A percentile compares a stretch with the other conserved stretches of the same genome.
Evolutionary conservation across 1,140 invertebrate genomes (phyloP).

Genomic region (Tyrophagus putrescentiae): DNA sequence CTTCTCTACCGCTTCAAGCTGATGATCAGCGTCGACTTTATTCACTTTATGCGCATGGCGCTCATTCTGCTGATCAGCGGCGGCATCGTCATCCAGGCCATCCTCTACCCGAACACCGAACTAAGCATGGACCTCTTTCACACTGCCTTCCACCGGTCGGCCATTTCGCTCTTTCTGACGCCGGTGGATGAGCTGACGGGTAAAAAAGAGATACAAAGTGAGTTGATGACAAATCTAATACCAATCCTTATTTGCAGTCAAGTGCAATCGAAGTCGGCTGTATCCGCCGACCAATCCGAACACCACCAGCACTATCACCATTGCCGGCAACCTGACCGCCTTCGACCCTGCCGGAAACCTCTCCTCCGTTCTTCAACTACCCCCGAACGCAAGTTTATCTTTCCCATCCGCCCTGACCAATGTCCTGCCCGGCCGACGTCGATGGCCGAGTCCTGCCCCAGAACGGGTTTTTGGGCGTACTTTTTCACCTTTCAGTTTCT

Average conservation of each 20-base stretch:
- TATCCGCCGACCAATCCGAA: not conserved
- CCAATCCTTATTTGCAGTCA: not conserved
- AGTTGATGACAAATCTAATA: not conserved
- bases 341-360: no score
- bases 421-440: conserved; percentile 22
- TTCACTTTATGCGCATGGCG: conserved; percentile 36
- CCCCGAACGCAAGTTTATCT: conserved; percentile 1
- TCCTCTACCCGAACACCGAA: conserved; percentile 35
- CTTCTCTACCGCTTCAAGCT: conserved; percentile 35
- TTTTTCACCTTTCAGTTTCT: conserved; percentile 36
- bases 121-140: conserved; percentile 31
- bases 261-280: not conserved
- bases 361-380: no score
- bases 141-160: conserved; percentile 32
- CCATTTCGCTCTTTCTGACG: conserved; percentile 37
- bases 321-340: no score
- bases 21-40: conserved; percentile 37
- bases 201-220: not conserved
- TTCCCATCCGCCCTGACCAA: not conserved
- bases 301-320: not conserved
- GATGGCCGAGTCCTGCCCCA: conserved; percentile 30
- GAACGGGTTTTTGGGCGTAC: conserved; percentile 34
- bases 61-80: conserved; percentile 36
- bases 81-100: conserved; percentile 36
- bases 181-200: conserved; percentile 32